phyloP scores from a whole-genome alignment of 2,888 invertebrate genomes.

The Clunio marinus region DNA sequence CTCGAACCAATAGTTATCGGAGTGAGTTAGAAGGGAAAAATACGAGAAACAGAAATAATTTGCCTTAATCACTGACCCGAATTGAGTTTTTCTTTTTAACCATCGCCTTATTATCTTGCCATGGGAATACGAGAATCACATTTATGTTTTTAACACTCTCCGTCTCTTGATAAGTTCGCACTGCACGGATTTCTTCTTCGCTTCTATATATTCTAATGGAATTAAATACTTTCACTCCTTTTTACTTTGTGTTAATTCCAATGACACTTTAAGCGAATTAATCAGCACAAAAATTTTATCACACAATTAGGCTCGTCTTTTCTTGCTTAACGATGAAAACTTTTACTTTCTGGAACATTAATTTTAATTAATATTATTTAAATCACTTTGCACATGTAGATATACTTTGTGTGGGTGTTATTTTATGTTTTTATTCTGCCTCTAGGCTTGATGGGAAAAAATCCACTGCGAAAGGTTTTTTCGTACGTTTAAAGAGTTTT shows the following conservation, averaged over 20 bases:
- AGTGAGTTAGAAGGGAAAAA: no score
- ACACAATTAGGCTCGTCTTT: neutral
- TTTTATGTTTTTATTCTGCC: neutral
- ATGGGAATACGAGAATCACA: conserved; percentile 20
- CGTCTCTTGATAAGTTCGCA: neutral
- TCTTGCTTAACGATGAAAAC: neutral
- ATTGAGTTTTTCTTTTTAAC: conserved; percentile 29
- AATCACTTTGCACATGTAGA: conserved; percentile 20
- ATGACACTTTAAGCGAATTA: neutral
- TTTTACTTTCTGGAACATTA: conserved; percentile 17
- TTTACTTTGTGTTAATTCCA: neutral
- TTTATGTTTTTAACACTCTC: neutral
- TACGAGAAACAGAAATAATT: conserved; percentile 34
- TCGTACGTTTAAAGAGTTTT: neutral
- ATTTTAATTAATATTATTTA: conserved; percentile 33
- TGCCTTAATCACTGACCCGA: conserved; percentile 39
- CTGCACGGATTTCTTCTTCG: neutral
- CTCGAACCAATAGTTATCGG: no score
- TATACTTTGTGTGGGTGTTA: no score
- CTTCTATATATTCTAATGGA: conserved; percentile 13
- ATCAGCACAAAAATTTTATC: conserved; percentile 28
- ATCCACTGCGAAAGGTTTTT: neutral
- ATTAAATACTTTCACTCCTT: neutral
- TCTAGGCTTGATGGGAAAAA: neutral
- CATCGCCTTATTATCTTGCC: conserved; percentile 21